Base-by-base conservation (phyloP, 2,888 invertebrate genomes). In the Scotopteryx bipunctaria region DNA sequence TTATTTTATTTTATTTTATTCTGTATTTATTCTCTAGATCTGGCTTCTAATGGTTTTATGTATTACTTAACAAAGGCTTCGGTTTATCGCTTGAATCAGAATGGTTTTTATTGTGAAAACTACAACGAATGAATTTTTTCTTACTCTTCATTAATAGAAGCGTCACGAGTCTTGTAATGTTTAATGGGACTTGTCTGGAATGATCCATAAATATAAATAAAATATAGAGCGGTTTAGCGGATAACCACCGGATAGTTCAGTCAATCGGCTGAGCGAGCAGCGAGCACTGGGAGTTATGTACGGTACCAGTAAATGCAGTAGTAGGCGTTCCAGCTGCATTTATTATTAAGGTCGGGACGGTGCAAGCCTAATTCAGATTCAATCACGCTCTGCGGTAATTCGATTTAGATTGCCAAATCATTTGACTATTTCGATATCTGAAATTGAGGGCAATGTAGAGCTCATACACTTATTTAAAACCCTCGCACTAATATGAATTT, bases 251-350 rank as follows among this genome's bases (percentile, higher is more conserved):
- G 33, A 55, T 45, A 48, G 51, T 42, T 38, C 42, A 48, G 55
- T 52, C 41, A 45, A 46, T 41, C 42, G 47, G 44, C 36, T 48
- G 51, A 50, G 43, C 35, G 32, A 49, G 40, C 52, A 46, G 32
- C 8, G 32, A 36, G 42, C 51, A 49, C 51, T 52, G n/a, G n/a
- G n/a, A n/a, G n/a, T n/a, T 51, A 48, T 36, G 43, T 41, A 43
- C 42, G 50, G 37, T 27, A 29, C 33, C 35, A 32, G 40, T 51
- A 53, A 50, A 46, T 41, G 46, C 38, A 35, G 38, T 46, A 40
- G 38, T 53, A 48, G 38, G 27, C 32, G 33, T 37, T 43, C 36
- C 38, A 43, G 33, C 33, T 44, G 43, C 53, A 35, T 47, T 47
- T 53, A 42, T 52, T 52, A 52, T 46, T 41, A 43, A 36, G 41